These are phyloP conservation scores for Anthopleura xanthogrammica DNA, from an alignment of 92 coral and sea anemone genomes.

Conservation along the genomic window DNA sequence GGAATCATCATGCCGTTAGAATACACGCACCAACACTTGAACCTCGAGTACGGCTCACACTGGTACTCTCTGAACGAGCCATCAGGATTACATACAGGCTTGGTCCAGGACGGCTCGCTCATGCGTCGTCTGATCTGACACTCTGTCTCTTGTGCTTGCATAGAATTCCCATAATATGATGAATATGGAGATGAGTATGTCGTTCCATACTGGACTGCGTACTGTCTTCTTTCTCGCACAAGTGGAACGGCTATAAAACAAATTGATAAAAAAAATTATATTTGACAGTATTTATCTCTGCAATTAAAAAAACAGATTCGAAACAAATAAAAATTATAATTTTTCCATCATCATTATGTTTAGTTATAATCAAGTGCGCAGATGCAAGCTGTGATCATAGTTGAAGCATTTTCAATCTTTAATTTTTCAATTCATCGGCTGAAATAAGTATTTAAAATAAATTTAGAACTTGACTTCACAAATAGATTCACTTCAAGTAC, in stretches of 20 bases:
- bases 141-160: slow-evolving; percentile 33
- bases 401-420: too few relatives aligned
- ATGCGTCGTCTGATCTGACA: slow-evolving; percentile 60
- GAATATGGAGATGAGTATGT: slow-evolving; percentile 3
- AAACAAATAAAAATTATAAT: too few relatives aligned
- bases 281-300: too few relatives aligned
- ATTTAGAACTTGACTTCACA: too few relatives aligned
- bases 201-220: not conserved
- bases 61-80: slow-evolving; percentile 73
- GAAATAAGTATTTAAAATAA: too few relatives aligned
- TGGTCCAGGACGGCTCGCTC: slow-evolving; percentile 52
- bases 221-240: slow-evolving; percentile 30
- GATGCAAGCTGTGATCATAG: too few relatives aligned
- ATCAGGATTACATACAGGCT: slow-evolving; percentile 68
- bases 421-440: too few relatives aligned
- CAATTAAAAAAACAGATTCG: not conserved
- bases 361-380: too few relatives aligned
- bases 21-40: slow-evolving; percentile 75
- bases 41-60: slow-evolving; percentile 68
- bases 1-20: slow-evolving; percentile 80
- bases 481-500: too few relatives aligned
- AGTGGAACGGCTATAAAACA: slow-evolving; percentile 14
- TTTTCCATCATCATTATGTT: too few relatives aligned
- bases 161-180: slow-evolving; percentile 5
- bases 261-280: too few relatives aligned